Percentiles rank a stretch among this genome's conserved stretches.
These are phyloP conservation scores for Urosaurus nigricauda DNA, from an alignment of 2,797 vertebrate genomes.

Conservation along the genomic window DNA sequence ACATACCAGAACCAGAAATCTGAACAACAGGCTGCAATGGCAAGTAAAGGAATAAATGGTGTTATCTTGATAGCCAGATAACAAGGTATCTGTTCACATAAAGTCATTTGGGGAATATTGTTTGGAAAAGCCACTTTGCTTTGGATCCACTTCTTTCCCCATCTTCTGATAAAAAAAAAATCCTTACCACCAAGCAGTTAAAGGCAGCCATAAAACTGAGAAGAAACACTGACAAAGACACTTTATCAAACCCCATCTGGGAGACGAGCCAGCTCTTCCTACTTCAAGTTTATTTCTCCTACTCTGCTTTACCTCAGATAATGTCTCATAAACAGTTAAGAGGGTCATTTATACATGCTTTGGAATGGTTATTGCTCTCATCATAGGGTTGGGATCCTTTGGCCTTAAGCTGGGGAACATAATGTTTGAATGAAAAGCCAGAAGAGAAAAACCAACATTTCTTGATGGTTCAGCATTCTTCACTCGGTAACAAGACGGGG, in stretches of 20 bases:
- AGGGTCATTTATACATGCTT: slow-evolving; percentile 84
- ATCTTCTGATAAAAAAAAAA: slow-evolving; percentile 86
- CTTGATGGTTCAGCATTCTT: slow-evolving; percentile 12
- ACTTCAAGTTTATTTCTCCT: slow-evolving; percentile 87
- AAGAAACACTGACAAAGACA: slow-evolving; percentile 80
- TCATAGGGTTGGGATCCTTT: slow-evolving; percentile 64
- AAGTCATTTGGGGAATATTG: slow-evolving; percentile 83
- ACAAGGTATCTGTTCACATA: slow-evolving; percentile 86
- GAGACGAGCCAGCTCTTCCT: slow-evolving; percentile 82
- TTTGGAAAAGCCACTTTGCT: slow-evolving; percentile 86
- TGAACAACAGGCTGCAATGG: slow-evolving; percentile 78
- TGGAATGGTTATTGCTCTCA: slow-evolving; percentile 77
- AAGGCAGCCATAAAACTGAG: slow-evolving; percentile 87
- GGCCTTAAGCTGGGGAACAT: slow-evolving; percentile 65
- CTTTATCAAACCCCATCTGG: slow-evolving; percentile 81
- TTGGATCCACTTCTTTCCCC: slow-evolving; percentile 78
- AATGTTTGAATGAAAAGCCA: slow-evolving; percentile 68
- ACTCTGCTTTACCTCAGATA: slow-evolving; percentile 86
- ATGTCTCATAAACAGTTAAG: slow-evolving; percentile 86
- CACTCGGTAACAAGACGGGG: neutral
- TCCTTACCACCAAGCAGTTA: slow-evolving; percentile 87
- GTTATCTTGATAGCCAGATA: slow-evolving; percentile 95
- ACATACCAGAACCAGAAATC: slow-evolving; percentile 85
- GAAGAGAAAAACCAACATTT: slow-evolving; percentile 28
- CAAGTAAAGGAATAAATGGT: slow-evolving; percentile 80